Evolutionary conservation across 2,888 invertebrate species (phyloP).

Genomic region (Orthosia incerta): DNA sequence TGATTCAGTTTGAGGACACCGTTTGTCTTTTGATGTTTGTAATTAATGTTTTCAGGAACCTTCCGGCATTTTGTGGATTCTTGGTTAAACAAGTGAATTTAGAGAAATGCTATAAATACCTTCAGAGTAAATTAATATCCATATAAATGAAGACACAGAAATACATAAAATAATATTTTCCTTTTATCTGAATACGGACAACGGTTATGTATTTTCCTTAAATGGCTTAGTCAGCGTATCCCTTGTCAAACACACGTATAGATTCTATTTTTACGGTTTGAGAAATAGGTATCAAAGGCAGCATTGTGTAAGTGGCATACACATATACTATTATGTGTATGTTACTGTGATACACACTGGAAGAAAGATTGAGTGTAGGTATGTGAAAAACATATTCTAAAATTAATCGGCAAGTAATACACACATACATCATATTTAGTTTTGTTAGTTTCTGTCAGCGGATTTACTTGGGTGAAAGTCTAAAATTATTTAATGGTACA

Average conservation of each 20-base stretch:
- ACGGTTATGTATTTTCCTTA: neutral
- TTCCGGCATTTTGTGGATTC: slow-evolving; percentile 24
- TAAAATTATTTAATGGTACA: no score
- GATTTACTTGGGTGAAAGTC: no score
- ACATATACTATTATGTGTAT: neutral
- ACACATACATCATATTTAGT: no score
- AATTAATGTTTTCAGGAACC: slow-evolving; percentile 49
- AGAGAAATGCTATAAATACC: slow-evolving; percentile 12
- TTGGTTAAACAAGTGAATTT: slow-evolving; percentile 1
- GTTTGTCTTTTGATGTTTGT: slow-evolving; percentile 53
- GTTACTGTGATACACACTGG: no score
- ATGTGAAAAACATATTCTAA: no score
- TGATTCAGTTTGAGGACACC: slow-evolving; percentile 33
- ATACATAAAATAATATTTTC: neutral
- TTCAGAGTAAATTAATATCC: slow-evolving; percentile 32
- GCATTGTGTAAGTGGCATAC: neutral
- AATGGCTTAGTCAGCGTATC: neutral
- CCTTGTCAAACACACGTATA: slow-evolving; percentile 25
- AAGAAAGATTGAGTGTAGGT: neutral
- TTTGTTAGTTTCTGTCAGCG: no score
- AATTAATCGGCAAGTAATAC: no score
- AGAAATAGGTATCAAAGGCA: slow-evolving; percentile 2
- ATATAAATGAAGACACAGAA: neutral
- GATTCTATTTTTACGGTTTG: neutral
- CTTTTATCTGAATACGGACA: neutral